Conservation (phyloP, 2,113 vertebrate genomes). For the Uria lomvia region DNA sequence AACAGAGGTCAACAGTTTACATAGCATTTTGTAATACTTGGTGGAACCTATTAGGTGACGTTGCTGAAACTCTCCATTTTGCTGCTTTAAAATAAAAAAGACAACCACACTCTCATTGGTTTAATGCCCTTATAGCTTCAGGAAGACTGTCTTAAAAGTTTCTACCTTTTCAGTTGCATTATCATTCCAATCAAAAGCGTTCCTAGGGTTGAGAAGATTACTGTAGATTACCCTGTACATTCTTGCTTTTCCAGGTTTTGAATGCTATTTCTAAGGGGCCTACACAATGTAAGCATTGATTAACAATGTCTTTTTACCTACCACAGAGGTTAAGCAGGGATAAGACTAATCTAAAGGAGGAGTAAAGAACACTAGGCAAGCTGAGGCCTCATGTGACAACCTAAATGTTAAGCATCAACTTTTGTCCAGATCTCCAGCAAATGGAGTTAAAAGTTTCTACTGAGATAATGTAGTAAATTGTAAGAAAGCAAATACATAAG, state of each 20-base stretch:
- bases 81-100: neutral
- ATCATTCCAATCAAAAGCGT: slow-evolving; percentile 48
- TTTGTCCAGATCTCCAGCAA: neutral
- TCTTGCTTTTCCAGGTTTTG: slow-evolving; percentile 57
- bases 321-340: slow-evolving; percentile 55
- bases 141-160: slow-evolving; percentile 18
- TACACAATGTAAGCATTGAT: slow-evolving; percentile 62
- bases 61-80: neutral
- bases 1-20: neutral
- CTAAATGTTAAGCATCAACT: slow-evolving; percentile 29
- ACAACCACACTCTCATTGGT: neutral
- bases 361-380: slow-evolving; percentile 7
- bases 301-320: slow-evolving; percentile 71
- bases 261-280: slow-evolving; percentile 63
- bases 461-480: neutral
- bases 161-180: slow-evolving; percentile 17
- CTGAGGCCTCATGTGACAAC: slow-evolving; percentile 43
- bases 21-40: neutral
- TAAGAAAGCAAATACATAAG: neutral
- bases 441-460: neutral
- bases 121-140: neutral
- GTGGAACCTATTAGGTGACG: neutral
- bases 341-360: slow-evolving; percentile 48
- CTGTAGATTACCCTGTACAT: slow-evolving; percentile 50
- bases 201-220: slow-evolving; percentile 54